Evolutionary conservation across 2,113 vertebrate genomes (phyloP), one percentile per base, ranked within the genome.

Genomic region (Chrysemys picta): DNA sequence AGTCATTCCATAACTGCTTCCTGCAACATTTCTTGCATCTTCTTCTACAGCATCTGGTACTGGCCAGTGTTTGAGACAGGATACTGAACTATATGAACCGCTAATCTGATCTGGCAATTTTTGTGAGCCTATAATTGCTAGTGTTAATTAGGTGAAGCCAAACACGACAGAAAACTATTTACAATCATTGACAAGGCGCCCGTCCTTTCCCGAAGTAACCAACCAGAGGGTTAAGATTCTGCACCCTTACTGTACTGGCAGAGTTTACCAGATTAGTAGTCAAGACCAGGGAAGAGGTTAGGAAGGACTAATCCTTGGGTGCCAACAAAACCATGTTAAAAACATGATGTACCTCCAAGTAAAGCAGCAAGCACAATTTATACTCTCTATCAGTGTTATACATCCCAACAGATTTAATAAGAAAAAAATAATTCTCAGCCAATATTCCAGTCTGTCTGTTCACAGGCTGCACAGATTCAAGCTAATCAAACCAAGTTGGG

Each of bases 381-480:
- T 47, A 80, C 5, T 29, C 14, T 35, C 52, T 47, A 8, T 69
- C 31, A 52, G 79, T 80, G 21, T 45, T 80, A 21, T n/a, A 17
- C 25, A 31, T 45, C 47, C 25, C 79, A 52, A 76, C 38, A 45
- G 38, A 25, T 76, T 76, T 45, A 25, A 24, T 69, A 16, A 69
- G 16, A 7, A 17, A 19, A 62, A 59, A 91, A 93, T 95, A 90
- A 96, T 84, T 84, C 93, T 96, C 94, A 89, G 90, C 82, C 94
- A 92, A 84, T 95, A 94, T 93, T 95, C 96, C 93, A 94, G 92
- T 80, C 80, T 16, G 87, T 85, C 95, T 78, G 62, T 49, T 95
- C 95, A 50, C 80, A 86, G 89, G 78, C 95, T 84, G 59, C 3
- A 72, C 50, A 87, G 91, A 94, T 62, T 50, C 95, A 86, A 94